Base-by-base conservation (phyloP, 2,888 invertebrate species). In the Watsonalla binaria region DNA sequence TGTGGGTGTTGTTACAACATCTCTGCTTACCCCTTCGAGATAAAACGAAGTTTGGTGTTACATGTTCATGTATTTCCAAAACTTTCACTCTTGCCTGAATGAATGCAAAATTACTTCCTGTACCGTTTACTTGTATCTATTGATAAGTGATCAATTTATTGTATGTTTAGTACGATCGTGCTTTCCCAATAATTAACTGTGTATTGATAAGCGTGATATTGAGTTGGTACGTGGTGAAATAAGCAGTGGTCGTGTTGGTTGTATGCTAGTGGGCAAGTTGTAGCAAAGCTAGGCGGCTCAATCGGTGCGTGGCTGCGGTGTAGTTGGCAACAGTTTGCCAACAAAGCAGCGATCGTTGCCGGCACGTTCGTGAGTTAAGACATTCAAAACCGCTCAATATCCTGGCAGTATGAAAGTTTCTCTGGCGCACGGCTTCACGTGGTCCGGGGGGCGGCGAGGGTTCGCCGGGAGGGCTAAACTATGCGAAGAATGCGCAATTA, bases 401-500 rank as follows among this genome's bases (percentile, higher is more conserved):
- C 89, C 86, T 82, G 86, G 80, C 81, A 86, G 89, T 86, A 88
- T 86, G 90, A 90, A 90, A 90, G 86, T 90, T 90, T 90, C 84
- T 86, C 83, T 85, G 86, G 87, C 86, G 86, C 89, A 87, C 88
- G 87, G 88, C 84, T 90, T 90, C 88, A 90, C 86, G 87, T 89
- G 90, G 87, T 90, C 88, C 86, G 84, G 87, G 86, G 49, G 82
- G 85, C 77, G 88, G 85, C 76, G 77, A 84, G 92, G 92, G 91
- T 81, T 80, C 89, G 92, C 87, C 89, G 88, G 92, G 93, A 93
- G 94, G 93, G 93, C 94, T 94, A 95, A 96, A 96, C 96, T 96
- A 96, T 96, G 96, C 95, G 95, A 96, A 96, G 96, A 96, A 96
- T 96, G 96, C 95, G 96, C 96, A 96, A 96, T 97, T 96, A 96